Evolutionary conservation across 1,140 invertebrate genomes (phyloP), one percentile per base, ranked within the genome.

Genomic region (Marisa cornuarietis): DNA sequence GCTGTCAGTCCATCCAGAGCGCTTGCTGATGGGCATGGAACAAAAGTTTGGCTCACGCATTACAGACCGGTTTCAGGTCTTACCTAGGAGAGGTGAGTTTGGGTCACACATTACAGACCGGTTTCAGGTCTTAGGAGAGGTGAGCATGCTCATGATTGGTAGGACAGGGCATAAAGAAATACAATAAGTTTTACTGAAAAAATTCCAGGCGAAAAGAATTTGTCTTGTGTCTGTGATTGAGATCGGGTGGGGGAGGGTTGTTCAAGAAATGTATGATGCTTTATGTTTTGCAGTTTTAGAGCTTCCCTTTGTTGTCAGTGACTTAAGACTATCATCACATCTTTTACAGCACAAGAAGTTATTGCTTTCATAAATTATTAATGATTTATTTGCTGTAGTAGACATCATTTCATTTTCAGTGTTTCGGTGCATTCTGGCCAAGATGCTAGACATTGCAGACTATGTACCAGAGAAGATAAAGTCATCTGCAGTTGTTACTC

Each of bases 361-460:
- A 65, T 24, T 65, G 63, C 63, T 65, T 24, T 65, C 20, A 65
- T 20, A 24, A 24, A 24, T 24, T 24, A 65, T 20, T 16, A 26
- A 71, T 26, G 68, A 71, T 20, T 26, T n/a, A n/a, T 24, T 54
- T 65, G 31, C 42, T 76, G 11, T 75, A n/a, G 68, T 58, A 49
- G 73, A 68, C 79, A 4, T 42, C 2, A 18, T 20, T 66, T 65
- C 42, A 31, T 58, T 88, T 87, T n/a, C 87, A 92, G 91, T 91
- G 22, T 88, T 91, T 80, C 80, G 88, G 71, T 85, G 88, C 81
- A 81, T 92, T 66, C 86, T 91, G 75, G 88, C 88, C 77, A 82
- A 85, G 69, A 88, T 90, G 69, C 83, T 91, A 71, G 91, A 91
- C 78, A 85, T 89, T 22, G 87, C 88, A 11, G 84, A 82, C 52